These are phyloP conservation scores for Carterocephalus palaemon DNA, from an alignment of 2,888 invertebrate genomes.

Conservation along the genomic window DNA sequence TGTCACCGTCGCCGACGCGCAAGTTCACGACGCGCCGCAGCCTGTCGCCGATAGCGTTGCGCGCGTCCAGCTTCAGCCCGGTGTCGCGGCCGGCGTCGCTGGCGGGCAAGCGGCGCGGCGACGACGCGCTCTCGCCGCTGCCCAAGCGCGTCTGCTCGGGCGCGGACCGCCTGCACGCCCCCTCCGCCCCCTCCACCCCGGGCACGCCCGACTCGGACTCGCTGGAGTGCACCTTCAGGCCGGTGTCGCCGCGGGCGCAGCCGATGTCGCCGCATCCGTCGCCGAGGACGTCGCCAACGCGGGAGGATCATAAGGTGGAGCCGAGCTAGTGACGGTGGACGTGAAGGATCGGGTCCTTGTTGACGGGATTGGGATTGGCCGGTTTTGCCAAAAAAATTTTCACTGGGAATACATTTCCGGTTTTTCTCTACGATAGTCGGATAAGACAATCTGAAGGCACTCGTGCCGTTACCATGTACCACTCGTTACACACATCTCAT, in stretches of 20 bases:
- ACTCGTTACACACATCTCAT: no score
- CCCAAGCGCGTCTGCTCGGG: conserved; percentile 63
- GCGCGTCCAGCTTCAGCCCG: conserved; percentile 86
- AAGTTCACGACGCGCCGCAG: conserved; percentile 90
- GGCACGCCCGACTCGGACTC: conserved; percentile 71
- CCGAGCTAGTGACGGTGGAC: conserved; percentile 67
- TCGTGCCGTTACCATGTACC: no score
- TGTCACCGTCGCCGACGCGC: conserved; percentile 91
- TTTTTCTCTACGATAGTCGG: no score
- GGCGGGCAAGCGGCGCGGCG: conserved; percentile 81
- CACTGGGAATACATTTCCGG: no score
- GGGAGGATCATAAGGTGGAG: no score
- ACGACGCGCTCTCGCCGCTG: conserved; percentile 76
- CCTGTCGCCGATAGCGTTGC: conserved; percentile 91
- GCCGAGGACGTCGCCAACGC: conserved; percentile 52
- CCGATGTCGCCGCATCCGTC: conserved; percentile 53
- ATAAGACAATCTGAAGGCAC: no score
- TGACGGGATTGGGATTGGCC: no score
- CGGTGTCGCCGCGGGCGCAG: conserved; percentile 65
- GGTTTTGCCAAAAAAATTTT: no score
- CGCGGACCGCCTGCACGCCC: conserved; percentile 54
- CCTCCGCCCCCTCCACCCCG: conserved; percentile 59
- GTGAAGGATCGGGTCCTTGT: conserved; percentile 25
- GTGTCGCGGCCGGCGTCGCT: conserved; percentile 76
- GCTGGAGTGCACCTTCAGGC: conserved; percentile 71